Evolutionary conservation across 2,113 vertebrate genomes (phyloP).

Genomic region (Sula dactylatra): DNA sequence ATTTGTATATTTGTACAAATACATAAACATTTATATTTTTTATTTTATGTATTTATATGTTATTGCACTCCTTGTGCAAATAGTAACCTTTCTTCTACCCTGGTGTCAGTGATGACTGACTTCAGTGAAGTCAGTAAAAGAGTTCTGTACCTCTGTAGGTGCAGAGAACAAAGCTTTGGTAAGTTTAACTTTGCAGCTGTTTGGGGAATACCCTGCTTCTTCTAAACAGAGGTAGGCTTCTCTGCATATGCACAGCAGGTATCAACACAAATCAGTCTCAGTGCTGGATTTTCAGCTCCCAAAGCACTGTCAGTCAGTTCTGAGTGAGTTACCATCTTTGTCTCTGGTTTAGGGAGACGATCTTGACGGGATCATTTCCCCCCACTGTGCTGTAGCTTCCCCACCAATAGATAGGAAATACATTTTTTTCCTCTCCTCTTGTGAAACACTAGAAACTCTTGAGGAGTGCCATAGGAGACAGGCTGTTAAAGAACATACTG

Average conservation of each 20-base stretch:
- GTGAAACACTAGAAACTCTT: neutral
- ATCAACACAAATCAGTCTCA: neutral
- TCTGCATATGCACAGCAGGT: neutral
- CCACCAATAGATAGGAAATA: neutral
- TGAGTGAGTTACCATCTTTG: neutral
- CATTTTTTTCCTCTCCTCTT: neutral
- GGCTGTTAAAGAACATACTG: neutral
- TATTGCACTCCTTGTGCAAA: neutral
- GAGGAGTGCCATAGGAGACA: neutral
- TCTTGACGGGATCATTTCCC: neutral
- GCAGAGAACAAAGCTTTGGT: neutral
- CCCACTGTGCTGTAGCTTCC: neutral
- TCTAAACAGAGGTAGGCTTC: neutral
- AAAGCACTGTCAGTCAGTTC: neutral
- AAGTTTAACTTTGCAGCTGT: neutral
- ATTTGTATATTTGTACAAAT: neutral
- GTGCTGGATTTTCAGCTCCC: neutral
- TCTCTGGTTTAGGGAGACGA: neutral
- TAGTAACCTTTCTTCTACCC: neutral
- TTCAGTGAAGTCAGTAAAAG: neutral
- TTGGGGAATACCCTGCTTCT: neutral
- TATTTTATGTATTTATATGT: neutral
- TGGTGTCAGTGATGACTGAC: neutral
- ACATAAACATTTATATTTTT: neutral
- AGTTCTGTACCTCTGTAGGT: neutral